Evolutionary conservation across 2,113 vertebrate genomes (phyloP), one percentile per base, ranked within the genome.

Genomic region (Vimba vimba): DNA sequence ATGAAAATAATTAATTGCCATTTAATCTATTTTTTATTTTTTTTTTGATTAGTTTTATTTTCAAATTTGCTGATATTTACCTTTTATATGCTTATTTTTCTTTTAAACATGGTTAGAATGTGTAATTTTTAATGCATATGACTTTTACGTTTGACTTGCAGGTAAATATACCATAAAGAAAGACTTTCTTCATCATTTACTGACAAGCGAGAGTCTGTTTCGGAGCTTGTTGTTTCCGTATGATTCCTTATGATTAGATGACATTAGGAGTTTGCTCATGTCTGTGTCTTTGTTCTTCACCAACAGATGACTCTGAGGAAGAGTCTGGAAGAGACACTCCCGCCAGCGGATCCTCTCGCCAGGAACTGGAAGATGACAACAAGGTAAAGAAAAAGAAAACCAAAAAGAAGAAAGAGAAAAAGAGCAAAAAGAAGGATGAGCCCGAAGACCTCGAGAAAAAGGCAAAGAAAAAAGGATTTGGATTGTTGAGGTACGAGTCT

Each of bases 381-480:
- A 73, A 90, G 7, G 94, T 94, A 77, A 93, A 91, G 79, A 96
- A 95, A 89, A 92, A 91, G 80, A 95, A 94, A 87, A 96, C 96
- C 86, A 96, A 95, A 89, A 97, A 97, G 89, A 85, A 96, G 89
- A 97, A 97, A 87, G 96, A 96, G 84, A 97, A 97, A 79, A 93
- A 96, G 93, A 87, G 89, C 93, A 94, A 96, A 91, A 97, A 93
- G 95, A 94, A 93, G 36, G 96, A 96, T 1, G 96, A 97, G 33
- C 92, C 89, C 23, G 96, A 97, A 78, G 97, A 98, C 6, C 89
- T 88, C 0, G 97, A 97, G 64, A 97, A 95, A 85, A 98, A 97
- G 94, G 94, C 91, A 13, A 97, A 97, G 94, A 98, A 94, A 94
- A 98, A 96, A 80, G 96, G 96, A 4, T 97, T 99, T 15, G 95